A percentile compares a stretch with the other conserved stretches of the same genome.
Conservation (phyloP, 2,888 invertebrate species). For the Tipula helvola region DNA sequence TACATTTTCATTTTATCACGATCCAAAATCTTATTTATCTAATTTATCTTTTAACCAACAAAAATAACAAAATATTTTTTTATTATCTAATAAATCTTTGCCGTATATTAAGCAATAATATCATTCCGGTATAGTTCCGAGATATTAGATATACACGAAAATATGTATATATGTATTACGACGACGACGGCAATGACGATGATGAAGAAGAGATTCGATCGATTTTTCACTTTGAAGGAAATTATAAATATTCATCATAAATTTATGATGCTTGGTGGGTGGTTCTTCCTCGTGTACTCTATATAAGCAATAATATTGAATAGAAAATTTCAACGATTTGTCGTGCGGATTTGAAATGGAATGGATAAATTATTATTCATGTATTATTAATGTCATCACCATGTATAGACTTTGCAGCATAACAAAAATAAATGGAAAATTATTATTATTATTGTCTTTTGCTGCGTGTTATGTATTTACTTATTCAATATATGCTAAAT, state of each 20-base stretch:
- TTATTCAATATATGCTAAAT: neutral
- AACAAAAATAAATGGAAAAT: neutral
- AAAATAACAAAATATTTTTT: neutral
- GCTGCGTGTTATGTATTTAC: neutral
- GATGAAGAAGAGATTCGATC: neutral
- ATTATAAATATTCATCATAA: neutral
- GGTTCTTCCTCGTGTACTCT: neutral
- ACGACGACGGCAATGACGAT: neutral
- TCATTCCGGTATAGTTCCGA: neutral
- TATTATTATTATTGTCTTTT: neutral
- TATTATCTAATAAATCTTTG: neutral
- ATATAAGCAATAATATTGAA: neutral
- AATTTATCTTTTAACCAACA: neutral
- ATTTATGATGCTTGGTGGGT: neutral
- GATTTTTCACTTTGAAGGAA: neutral
- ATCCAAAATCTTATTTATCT: neutral
- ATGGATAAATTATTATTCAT: constrained; percentile 4
- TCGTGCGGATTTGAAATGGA: neutral
- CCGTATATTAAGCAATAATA: neutral
- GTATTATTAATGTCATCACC: neutral
- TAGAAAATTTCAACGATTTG: neutral
- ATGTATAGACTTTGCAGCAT: neutral
- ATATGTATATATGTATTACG: too few species aligned
- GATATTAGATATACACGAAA: neutral
- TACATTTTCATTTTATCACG: neutral